A percentile compares a stretch with the other conserved stretches of the same genome.
phyloP scores from a whole-genome alignment of 2,797 vertebrate genomes.

The Onychomys torridus region DNA sequence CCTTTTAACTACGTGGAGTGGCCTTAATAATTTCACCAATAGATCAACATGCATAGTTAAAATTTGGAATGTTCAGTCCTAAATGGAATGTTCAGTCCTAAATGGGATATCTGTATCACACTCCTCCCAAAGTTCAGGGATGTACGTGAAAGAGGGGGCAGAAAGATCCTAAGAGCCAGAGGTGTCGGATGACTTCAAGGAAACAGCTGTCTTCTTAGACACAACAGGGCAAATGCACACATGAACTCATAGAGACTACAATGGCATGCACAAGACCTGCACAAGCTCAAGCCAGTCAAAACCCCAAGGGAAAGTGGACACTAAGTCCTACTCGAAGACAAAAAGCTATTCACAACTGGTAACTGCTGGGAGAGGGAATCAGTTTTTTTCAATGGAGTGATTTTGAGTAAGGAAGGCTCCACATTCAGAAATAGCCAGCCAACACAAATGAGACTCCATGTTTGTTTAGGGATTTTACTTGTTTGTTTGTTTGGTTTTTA shows the following conservation, averaged over 20 bases:
- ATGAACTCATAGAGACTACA: background rate
- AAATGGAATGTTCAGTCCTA: background rate
- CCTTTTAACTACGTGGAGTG: no score
- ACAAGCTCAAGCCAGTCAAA: background rate
- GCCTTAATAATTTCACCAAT: no score
- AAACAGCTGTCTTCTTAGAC: background rate
- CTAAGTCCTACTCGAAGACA: background rate
- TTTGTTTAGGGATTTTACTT: background rate
- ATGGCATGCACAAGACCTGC: background rate
- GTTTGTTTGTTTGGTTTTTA: background rate
- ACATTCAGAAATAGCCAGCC: background rate
- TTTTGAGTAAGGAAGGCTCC: background rate
- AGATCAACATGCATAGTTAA: background rate
- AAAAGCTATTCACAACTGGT: background rate
- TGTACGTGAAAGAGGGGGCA: background rate
- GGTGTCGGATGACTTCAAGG: background rate
- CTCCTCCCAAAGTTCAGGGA: background rate
- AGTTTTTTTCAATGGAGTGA: background rate
- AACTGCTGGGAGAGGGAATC: background rate
- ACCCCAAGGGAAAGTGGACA: background rate
- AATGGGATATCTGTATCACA: background rate
- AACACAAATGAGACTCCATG: background rate
- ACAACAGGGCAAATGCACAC: background rate
- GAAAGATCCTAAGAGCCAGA: background rate
- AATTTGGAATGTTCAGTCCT: background rate